A percentile compares a stretch with the other conserved stretches of the same genome.
phyloP scores from a whole-genome alignment of 1,140 invertebrate species.

The Bombus polaris region DNA sequence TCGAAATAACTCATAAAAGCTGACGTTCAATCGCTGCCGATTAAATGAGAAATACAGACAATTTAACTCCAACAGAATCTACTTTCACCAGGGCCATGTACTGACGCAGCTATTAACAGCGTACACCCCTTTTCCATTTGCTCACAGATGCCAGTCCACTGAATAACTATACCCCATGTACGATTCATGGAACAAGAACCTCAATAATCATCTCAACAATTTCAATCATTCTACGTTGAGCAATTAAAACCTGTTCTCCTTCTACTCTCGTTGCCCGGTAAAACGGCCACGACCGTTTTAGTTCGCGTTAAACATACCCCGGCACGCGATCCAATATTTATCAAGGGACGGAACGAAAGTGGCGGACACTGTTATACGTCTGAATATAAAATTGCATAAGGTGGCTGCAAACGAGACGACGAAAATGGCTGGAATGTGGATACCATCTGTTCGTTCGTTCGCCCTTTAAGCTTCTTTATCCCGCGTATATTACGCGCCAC shows the following conservation, averaged over 20 bases:
- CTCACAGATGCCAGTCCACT: no score
- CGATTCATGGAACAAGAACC: not conserved
- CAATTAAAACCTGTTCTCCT: not conserved
- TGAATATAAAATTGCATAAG: constrained; percentile 24
- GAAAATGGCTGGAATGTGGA: constrained; percentile 14
- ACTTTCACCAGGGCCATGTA: no score
- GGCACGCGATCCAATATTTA: constrained; percentile 33
- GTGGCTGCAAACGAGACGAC: constrained; percentile 18
- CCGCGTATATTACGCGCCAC: constrained; percentile 4
- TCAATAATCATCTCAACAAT: constrained; percentile 6
- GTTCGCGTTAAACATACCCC: constrained; percentile 1
- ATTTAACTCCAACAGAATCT: not conserved
- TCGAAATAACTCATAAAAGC: not conserved
- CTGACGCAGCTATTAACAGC: not conserved
- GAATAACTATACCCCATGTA: no score
- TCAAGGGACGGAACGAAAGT: constrained; percentile 19
- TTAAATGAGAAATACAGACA: not conserved
- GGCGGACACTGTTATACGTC: constrained; percentile 32
- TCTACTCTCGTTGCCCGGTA: not conserved
- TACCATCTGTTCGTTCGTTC: constrained; percentile 30
- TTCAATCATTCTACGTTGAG: not conserved
- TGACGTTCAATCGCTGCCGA: not conserved
- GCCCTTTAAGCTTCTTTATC: constrained; percentile 16
- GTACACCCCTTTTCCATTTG: constrained; percentile 10
- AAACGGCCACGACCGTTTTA: not conserved